Evolutionary conservation across 2,113 vertebrate species (phyloP), one percentile per base, ranked within the genome.

Genomic region (Solenodon paradoxus): DNA sequence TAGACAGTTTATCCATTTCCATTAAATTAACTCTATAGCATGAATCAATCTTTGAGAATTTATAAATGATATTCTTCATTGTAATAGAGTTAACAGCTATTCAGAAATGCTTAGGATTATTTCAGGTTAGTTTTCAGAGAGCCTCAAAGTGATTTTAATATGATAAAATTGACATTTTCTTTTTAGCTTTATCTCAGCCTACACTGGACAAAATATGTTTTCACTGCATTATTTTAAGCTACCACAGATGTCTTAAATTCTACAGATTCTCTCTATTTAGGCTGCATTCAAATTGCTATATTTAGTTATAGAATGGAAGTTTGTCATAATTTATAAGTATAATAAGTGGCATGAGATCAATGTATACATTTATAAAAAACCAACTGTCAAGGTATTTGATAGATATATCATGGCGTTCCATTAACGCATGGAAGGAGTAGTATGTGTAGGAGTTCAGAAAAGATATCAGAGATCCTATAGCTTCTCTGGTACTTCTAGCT

Each of bases 141-240:
- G 26, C 66, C 93, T 95, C 78, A 82, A 88, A 63, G 88, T 81
- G 75, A 78, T 72, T 97, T 96, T 96, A 92, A 95, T 95, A 92
- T 97, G 94, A 88, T 51, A 88, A 96, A 95, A 92, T 80, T 95
- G 95, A 94, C 96, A 97, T 96, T 96, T 95, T 96, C 92, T 72
- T 97, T 95, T 96, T 77, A 95, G 88, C 90, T 96, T 90, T 85
- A 94, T 72, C 88, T 92, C 92, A 95, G 80, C 94, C 95, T 90
- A 95, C 92, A 88, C 97, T 97, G 97, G 96, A 97, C 96, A 97
- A 92, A 97, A 82, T 96, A 96, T 95, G 84, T 96, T 97, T 96
- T 94, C 97, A 97, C 97, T 95, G 95, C 88, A 90, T 94, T 97
- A 97, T 97, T 97, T 97, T 97, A 97, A 97, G 95, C 81, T 94